Evolutionary conservation across 2,888 invertebrate genomes (phyloP), one percentile per base, ranked within the genome.

Genomic region (Julus scanicus): DNA sequence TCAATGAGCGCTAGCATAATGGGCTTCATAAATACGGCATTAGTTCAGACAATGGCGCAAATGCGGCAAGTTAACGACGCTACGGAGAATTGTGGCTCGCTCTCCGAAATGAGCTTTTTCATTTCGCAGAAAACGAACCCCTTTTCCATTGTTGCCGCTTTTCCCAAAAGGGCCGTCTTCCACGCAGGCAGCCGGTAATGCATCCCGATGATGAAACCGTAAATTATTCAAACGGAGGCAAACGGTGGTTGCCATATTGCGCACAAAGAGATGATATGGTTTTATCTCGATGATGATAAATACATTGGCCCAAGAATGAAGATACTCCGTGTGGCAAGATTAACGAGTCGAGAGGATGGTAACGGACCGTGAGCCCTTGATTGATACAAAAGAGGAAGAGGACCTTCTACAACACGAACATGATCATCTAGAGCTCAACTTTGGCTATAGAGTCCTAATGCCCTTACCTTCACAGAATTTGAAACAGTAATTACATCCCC

Each of bases 21-120:
- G 71, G 71, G 71, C 71, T 49, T 37, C 87, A 87, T 63, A 90
- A 88, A 84, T 89, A 86, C 48, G 88, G 89, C 86, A 89, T 84
- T 57, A 90, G 87, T 53, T 88, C 17, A 84, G 57, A 88, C 87
- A 89, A 88, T 13, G 40, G 89, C 89, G 88, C 9, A 86, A 53
- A 4, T 53, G 86, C 49, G 53, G 86, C 48, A 86, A 49, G 37
- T 48, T 86, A 86, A 86, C 53, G 86, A 86, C 37, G 86, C 86
- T 29, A 39, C 15, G 4, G 86, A 86, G 86, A 53, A 86, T 86
- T 86, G 86, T 37, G 86, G 53, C n/a, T 86, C 86, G 37, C 44
- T 86, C 86, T 49, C 20, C 37, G 20, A 86, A 53, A 86, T 86
- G 86, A 86, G 86, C 86, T 86, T 86, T 53, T 53, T 17, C 86